These are phyloP conservation scores for Acanthoscelides obtectus DNA, from an alignment of 2,888 invertebrate species.

Conservation along the genomic window DNA sequence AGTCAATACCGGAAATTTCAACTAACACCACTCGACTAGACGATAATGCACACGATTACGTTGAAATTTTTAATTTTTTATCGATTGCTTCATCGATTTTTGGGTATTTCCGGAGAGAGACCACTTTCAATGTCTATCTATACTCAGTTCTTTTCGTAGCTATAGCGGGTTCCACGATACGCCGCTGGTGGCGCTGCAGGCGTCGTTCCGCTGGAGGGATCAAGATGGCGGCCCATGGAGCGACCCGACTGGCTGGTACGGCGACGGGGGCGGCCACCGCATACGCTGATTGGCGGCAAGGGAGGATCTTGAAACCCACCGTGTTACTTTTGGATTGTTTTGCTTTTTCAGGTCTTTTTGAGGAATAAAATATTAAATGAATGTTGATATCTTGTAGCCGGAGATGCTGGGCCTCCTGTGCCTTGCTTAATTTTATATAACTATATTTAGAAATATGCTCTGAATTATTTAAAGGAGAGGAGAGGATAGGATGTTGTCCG, in stretches of 20 bases:
- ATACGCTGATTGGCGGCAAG: conserved; percentile 20
- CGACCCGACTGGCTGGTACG: conserved; percentile 32
- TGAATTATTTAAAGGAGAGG: conserved; percentile 24
- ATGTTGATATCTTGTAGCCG: conserved; percentile 38
- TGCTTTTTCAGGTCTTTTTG: conserved; percentile 33
- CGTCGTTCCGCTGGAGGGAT: conserved; percentile 1
- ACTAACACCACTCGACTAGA: conserved; percentile 17
- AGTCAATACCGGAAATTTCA: conserved; percentile 6
- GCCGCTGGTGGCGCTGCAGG: conserved; percentile 36
- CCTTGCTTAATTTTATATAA: conserved; percentile 28
- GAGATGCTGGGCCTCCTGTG: conserved; percentile 8
- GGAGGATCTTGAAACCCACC: conserved; percentile 24
- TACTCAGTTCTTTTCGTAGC: conserved; percentile 15
- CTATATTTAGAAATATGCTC: conserved; percentile 31
- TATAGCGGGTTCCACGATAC: conserved; percentile 37
- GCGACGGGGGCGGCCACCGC: conserved; percentile 29
- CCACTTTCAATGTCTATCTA: conserved; percentile 33
- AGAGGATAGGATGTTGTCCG: conserved; percentile 16
- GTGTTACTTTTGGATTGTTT: conserved; percentile 33
- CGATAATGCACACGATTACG: conserved; percentile 21
- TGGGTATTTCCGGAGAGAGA: conserved; percentile 39
- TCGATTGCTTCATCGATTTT: conserved; percentile 38
- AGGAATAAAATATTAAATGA: conserved; percentile 43
- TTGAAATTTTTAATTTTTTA: conserved; percentile 19
- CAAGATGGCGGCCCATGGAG: conserved; percentile 40